These are phyloP conservation scores for Fragum sueziense DNA, from an alignment of 2,888 invertebrate genomes.

Conservation along the genomic window DNA sequence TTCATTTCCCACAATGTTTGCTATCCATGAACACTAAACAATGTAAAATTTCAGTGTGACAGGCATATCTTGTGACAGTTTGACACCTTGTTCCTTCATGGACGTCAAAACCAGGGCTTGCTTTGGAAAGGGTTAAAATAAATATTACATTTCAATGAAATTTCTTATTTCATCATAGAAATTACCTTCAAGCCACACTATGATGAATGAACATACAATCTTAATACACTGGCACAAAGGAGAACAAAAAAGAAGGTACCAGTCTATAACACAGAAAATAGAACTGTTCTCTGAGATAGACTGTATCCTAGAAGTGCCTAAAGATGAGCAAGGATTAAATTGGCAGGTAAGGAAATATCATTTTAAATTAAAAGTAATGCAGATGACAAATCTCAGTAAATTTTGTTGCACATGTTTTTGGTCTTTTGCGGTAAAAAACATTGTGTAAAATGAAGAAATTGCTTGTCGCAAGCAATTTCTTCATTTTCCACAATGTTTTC, in stretches of 20 bases:
- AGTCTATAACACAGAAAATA: not conserved
- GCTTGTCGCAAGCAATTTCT: not conserved
- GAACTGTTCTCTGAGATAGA: not conserved
- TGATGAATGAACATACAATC: not conserved
- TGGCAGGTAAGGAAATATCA: not conserved
- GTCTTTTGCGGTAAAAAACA: no score
- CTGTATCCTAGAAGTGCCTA: not conserved
- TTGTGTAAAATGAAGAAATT: no score
- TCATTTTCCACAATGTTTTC: conserved; percentile 11
- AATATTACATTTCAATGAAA: not conserved
- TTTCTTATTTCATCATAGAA: not conserved
- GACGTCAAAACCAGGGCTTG: no score
- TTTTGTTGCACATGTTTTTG: no score
- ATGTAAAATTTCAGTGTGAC: no score
- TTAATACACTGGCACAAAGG: not conserved
- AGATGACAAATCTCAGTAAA: no score
- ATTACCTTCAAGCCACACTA: not conserved
- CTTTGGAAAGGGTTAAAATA: not conserved
- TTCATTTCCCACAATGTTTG: no score
- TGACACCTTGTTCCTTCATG: no score
- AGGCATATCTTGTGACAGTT: no score
- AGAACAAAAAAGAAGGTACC: not conserved
- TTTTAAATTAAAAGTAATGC: no score
- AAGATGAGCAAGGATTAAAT: not conserved
- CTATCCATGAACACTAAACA: no score